These are phyloP conservation scores for Tyria jacobaeae DNA, from an alignment of 2,888 invertebrate genomes.

Conservation along the genomic window DNA sequence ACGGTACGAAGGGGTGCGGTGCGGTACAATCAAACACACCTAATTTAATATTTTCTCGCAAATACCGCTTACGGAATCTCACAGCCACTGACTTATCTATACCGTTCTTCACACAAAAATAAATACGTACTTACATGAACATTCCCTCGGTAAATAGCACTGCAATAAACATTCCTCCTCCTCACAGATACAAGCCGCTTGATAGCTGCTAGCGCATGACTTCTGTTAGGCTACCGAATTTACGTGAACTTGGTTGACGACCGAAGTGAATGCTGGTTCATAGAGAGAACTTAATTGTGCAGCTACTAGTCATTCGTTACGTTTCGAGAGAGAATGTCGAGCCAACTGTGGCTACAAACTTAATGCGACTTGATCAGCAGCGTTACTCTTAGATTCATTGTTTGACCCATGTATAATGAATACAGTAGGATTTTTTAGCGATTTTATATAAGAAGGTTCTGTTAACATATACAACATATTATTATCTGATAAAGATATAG, in stretches of 20 bases:
- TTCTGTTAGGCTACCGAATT: slow-evolving; percentile 1
- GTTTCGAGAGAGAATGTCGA: not conserved
- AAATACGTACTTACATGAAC: slow-evolving; percentile 5
- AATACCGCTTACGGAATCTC: not conserved
- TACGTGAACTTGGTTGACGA: not conserved
- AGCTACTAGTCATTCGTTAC: slow-evolving; percentile 1
- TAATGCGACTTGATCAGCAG: not conserved
- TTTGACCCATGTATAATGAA: no score
- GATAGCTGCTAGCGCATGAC: slow-evolving; percentile 1
- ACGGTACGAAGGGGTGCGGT: not conserved
- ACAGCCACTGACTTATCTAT: not conserved
- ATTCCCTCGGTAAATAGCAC: not conserved
- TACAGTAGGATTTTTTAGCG: no score
- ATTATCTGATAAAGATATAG: no score
- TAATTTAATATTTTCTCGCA: slow-evolving; percentile 5
- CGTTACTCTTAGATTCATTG: no score
- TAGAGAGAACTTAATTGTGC: slow-evolving; percentile 1
- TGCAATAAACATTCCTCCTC: slow-evolving; percentile 5
- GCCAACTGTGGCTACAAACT: not conserved
- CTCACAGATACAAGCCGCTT: not conserved
- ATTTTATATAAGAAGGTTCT: no score
- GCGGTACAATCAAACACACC: not conserved
- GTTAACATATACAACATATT: no score
- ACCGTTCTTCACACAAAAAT: not conserved
- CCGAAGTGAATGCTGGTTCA: not conserved